A percentile compares a stretch with the other conserved stretches of the same genome.
These are phyloP conservation scores for Augochlora pura DNA, from an alignment of 1,140 invertebrate species.

Conservation along the genomic window DNA sequence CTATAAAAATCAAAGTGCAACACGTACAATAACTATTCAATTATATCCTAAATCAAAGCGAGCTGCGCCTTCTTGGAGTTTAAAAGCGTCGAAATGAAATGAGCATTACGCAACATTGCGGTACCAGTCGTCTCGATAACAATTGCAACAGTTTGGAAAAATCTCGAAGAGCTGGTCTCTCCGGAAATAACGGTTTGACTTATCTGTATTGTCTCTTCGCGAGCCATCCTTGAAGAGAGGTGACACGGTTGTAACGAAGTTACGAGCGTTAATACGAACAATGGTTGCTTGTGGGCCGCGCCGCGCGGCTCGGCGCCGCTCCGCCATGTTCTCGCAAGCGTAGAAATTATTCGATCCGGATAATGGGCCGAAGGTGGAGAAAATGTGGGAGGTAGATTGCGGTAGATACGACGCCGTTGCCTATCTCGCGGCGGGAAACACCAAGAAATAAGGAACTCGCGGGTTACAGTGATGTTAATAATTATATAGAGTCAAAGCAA, in stretches of 20 bases:
- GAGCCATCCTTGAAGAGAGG: background rate
- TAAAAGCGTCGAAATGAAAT: too few relatives aligned
- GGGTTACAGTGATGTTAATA: too few relatives aligned
- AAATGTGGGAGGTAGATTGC: conserved; percentile 8
- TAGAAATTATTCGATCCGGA: conserved; percentile 45
- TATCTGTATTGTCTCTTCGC: background rate
- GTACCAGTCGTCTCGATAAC: background rate
- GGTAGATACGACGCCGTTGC: conserved; percentile 13
- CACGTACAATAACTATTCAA: too few relatives aligned
- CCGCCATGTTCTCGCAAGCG: conserved; percentile 11
- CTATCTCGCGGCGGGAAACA: background rate
- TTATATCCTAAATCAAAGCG: too few relatives aligned
- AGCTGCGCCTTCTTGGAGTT: too few relatives aligned
- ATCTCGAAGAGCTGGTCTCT: background rate
- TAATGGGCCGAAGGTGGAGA: conserved; percentile 28
- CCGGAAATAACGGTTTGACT: background rate
- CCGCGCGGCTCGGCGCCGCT: background rate
- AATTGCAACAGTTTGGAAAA: background rate
- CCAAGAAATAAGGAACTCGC: background rate
- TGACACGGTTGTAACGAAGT: background rate
- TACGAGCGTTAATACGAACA: conserved; percentile 22
- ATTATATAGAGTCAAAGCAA: too few relatives aligned
- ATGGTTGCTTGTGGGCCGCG: conserved; percentile 23
- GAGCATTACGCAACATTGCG: too few relatives aligned
- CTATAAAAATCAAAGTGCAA: too few relatives aligned